Base-by-base conservation (phyloP, 1,140 invertebrate genomes). In the Drosophila hydei region DNA sequence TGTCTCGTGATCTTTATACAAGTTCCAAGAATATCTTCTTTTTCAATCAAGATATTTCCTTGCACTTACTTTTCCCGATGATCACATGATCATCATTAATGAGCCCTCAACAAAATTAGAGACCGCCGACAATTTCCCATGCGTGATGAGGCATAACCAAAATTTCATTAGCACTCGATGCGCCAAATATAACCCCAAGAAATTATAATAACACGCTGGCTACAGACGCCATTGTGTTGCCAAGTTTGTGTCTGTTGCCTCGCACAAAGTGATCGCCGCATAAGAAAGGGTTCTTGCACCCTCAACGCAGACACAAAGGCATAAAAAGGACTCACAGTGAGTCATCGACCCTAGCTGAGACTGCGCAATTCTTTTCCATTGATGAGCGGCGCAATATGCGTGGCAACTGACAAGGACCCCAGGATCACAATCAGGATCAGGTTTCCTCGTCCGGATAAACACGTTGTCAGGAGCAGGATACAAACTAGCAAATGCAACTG, bases 91-190 rank as follows among this genome's bases (percentile, higher is more conserved):
- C 9, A 56, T 56, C 38, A 43, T 43, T 56, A 56, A 8, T 25
- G 21, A 27, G 19, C 21, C 38, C 38, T 7, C 38, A 16, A 55
- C 2, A 9, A 21, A 36, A 38, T 14, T 14, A 6, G 11, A 55
- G 9, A 33, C 4, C 19, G 16, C 11, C 36, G 64, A 47, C 47
- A 79, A 74, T 81, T 85, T 85, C 77, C 70, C 81, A 85, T 75
- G 80, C 81, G 62, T 87, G 81, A 48, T 38, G 64, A 77, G 70
- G 80, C 80, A 87, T 85, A 87, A 80, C 63, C 52, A 11, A 54
- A 54, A 65, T 8, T 67, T 47, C 52, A 72, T 72, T 27, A 23
- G 21, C 9, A 60, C 45, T 36, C 75, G 59, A 54, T 71, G 69
- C 51, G 56, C 79, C 64, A 70, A 74, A 60, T 38, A 19, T 63